Conservation (phyloP, 1,140 invertebrate genomes). For the Temnothorax longispinosus region DNA sequence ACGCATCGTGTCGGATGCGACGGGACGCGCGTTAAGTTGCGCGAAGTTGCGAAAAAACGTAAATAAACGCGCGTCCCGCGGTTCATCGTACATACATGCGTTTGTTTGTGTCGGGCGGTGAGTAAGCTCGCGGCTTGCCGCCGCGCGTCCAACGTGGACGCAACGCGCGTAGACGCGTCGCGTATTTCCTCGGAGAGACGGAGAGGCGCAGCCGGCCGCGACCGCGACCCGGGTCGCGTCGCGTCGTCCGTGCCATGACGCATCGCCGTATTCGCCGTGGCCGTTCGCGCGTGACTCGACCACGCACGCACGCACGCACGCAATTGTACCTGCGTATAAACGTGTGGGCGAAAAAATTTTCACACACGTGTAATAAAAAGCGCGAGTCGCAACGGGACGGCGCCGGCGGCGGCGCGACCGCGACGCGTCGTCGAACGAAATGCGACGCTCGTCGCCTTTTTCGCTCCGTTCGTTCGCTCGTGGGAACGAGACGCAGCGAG, state of each 20-base stretch:
- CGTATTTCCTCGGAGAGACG: background rate
- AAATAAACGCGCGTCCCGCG: background rate
- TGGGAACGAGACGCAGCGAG: slow-evolving; percentile 77
- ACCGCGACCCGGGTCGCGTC: background rate
- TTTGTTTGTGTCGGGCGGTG: background rate
- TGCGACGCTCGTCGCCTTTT: slow-evolving; percentile 35
- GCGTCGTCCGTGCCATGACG: slow-evolving; percentile 20
- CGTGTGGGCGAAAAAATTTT: slow-evolving; percentile 28
- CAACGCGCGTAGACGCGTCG: background rate
- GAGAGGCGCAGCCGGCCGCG: background rate
- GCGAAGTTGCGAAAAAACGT: too few species aligned
- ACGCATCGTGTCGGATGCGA: too few species aligned
- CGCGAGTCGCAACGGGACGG: too few species aligned
- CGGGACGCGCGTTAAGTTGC: too few species aligned
- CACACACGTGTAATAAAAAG: slow-evolving; percentile 30
- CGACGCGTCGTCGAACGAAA: slow-evolving; percentile 62
- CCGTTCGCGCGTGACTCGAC: slow-evolving; percentile 11
- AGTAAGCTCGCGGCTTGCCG: background rate
- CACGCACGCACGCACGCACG: background rate
- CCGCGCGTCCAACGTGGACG: too few species aligned
- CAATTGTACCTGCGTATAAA: background rate
- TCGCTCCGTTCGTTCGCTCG: slow-evolving; percentile 17
- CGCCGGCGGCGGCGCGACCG: too few species aligned
- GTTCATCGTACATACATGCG: background rate
- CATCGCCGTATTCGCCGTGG: background rate